Base-by-base conservation (phyloP, 2,797 vertebrate species). In the Scleropages formosus region DNA sequence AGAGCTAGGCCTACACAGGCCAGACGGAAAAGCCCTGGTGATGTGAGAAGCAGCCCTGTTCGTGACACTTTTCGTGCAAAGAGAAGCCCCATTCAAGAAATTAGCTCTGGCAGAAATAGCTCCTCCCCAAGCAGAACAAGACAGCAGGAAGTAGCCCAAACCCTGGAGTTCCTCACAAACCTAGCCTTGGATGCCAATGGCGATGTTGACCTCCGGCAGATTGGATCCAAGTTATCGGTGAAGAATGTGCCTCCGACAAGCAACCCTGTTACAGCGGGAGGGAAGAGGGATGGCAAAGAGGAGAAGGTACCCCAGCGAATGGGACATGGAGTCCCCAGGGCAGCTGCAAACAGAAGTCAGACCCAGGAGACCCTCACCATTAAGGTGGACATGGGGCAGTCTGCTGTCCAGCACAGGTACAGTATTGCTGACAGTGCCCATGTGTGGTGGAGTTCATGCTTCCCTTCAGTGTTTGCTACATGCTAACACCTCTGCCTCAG, bases 311-410 rank as follows among this genome's bases (percentile, higher is more conserved):
- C 31, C 20, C 46, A 2, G 18, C 16, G 12, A 46, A 16, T 39
- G 3, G 44, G 44, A 15, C n/a, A 4, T 9, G 18, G 66, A 10
- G 10, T 65, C 51, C 39, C 64, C n/a, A 20, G 27, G n/a, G 12
- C 65, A 16, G 56, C 18, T 15, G 31, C n/a, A 15, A 26, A n/a
- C 11, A 68, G 64, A 44, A 56, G 24, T 10, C 31, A 56, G 7
- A 3, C 64, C 20, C 74, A 69, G 64, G 74, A 75, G 65, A 75
- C 64, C 24, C 74, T 98, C 69, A 95, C 90, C 78, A 92, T 97
- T 89, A 96, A 96, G 89, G 92, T 98, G 90, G 94, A 96, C 87
- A 90, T 93, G 93, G 95, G 92, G 88, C 94, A 91, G 76, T 87
- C 89, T 56, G 53, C 88, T 56, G 84, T 88, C 68, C 88, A 90